A percentile compares a stretch with the other conserved stretches of the same genome.
Evolutionary conservation across 2,113 vertebrate genomes (phyloP).

Genomic region (Gadus chalcogrammus): DNA sequence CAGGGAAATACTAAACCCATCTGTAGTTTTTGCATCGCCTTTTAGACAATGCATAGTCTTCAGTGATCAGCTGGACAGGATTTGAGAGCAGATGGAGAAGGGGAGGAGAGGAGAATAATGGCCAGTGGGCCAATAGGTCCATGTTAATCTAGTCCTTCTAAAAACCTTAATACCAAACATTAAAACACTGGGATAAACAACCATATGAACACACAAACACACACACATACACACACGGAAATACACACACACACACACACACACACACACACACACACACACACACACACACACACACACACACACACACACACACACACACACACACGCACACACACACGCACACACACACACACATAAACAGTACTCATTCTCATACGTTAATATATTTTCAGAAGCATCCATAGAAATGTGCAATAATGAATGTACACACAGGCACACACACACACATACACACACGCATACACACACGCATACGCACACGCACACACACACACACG

Average conservation of each 20-base stretch:
- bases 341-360: conserved; percentile 3
- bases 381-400: conserved; percentile 1
- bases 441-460: conserved; percentile 17
- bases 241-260: conserved; percentile 3
- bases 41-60: no score
- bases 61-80: background rate
- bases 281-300: background rate
- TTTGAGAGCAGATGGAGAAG: background rate
- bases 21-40: no score
- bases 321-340: conserved; percentile 1
- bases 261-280: conserved; percentile 1
- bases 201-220: background rate
- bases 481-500: no score
- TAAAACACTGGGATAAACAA: conserved; percentile 16
- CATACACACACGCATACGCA: background rate
- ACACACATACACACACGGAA: background rate
- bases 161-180: conserved; percentile 46
- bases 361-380: background rate
- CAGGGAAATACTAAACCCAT: no score
- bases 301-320: background rate
- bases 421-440: background rate
- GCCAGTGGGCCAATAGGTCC: conserved; percentile 22
- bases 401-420: background rate
- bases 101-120: background rate
- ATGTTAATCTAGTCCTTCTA: conserved; percentile 36